Evolutionary conservation across 2,113 vertebrate species (phyloP).

Genomic region (Prunella fulvescens): DNA sequence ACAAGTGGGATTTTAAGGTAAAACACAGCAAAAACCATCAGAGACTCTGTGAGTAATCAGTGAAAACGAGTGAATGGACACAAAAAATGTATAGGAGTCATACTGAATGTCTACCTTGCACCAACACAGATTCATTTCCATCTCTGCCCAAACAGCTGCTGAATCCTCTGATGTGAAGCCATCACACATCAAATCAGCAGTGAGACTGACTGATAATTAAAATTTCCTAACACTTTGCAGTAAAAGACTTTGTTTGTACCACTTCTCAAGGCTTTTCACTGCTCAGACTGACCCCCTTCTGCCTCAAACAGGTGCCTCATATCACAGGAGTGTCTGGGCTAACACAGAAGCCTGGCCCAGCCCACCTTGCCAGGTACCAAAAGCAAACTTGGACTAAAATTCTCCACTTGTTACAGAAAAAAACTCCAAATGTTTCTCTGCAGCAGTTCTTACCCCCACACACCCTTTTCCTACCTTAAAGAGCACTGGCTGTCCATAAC

Average conservation of each 20-base stretch:
- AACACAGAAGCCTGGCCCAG: not conserved
- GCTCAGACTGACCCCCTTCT: not conserved
- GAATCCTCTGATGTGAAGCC: not conserved
- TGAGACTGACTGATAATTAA: not conserved
- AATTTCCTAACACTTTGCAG: not conserved
- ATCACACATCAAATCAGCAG: not conserved
- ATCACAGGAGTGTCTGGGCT: not conserved
- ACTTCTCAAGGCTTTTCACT: not conserved
- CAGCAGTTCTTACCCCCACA: not conserved
- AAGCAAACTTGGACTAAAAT: not conserved
- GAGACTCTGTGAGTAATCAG: not conserved
- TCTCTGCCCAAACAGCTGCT: not conserved
- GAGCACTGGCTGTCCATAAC: fast-evolving
- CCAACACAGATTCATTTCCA: not conserved
- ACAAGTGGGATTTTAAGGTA: not conserved
- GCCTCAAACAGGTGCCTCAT: not conserved
- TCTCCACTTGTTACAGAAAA: not conserved
- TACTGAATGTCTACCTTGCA: not conserved
- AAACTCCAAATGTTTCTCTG: not conserved
- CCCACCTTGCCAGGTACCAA: not conserved
- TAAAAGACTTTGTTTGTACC: not conserved
- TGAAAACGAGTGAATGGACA: not conserved
- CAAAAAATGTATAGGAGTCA: not conserved
- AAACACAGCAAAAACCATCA: not conserved
- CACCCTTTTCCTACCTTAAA: not conserved